phyloP scores from a whole-genome alignment of 2,113 vertebrate genomes.

The Equus przewalskii region DNA sequence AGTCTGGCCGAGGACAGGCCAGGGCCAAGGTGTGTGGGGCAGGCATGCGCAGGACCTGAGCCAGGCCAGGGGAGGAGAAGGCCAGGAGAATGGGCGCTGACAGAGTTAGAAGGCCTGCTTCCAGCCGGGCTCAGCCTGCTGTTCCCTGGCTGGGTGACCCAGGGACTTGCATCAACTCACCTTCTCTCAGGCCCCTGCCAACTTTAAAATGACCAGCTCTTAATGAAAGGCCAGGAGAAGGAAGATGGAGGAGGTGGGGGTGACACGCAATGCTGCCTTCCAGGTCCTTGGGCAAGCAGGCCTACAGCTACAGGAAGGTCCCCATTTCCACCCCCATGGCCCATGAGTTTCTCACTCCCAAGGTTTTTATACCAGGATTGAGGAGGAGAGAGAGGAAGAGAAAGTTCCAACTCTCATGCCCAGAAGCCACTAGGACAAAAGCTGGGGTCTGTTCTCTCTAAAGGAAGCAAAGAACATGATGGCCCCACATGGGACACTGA shows the following conservation, averaged over 20 bases:
- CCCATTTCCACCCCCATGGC: not conserved
- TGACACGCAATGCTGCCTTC: not conserved
- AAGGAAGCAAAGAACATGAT: not conserved
- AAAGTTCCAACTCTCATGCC: not conserved
- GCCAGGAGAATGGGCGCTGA: not conserved
- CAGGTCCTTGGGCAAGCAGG: not conserved
- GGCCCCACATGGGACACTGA: too few relatives aligned
- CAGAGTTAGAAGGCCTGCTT: not conserved
- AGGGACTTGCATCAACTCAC: constrained; percentile 16
- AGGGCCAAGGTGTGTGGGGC: not conserved
- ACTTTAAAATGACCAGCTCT: constrained; percentile 41
- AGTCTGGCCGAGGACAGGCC: not conserved
- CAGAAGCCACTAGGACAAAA: not conserved
- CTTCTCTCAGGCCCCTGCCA: constrained; percentile 9
- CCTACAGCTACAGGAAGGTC: not conserved
- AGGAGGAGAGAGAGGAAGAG: not conserved
- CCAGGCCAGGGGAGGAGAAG: not conserved
- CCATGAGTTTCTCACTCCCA: not conserved
- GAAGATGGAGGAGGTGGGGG: not conserved
- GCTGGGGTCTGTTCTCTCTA: not conserved
- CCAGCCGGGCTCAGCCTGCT: not conserved
- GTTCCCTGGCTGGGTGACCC: constrained; percentile 20
- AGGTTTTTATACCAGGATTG: not conserved
- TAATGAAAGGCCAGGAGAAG: constrained; percentile 27
- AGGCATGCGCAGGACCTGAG: not conserved